A percentile compares a stretch with the other conserved stretches of the same genome.
phyloP scores from a whole-genome alignment of 2,113 vertebrate genomes.

The Herpailurus yagouaroundi region DNA sequence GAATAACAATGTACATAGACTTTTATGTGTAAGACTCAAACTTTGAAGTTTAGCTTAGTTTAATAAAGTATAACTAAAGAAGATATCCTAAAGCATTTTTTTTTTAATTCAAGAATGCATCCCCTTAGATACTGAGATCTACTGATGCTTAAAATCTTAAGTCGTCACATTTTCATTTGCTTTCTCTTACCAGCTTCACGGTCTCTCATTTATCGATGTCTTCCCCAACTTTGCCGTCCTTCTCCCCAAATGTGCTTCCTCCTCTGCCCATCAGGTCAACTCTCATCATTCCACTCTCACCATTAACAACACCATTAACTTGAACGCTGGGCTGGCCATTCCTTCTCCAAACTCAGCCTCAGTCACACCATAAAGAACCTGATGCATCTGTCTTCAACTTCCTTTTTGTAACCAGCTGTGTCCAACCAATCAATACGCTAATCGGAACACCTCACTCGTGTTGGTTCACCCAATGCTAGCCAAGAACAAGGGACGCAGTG shows the following conservation, averaged over 20 bases:
- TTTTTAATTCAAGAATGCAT: background rate
- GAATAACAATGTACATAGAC: background rate
- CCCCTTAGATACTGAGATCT: background rate
- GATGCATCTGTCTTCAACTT: background rate
- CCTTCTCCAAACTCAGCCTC: too few relatives aligned
- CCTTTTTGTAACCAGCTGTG: background rate
- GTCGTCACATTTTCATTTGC: background rate
- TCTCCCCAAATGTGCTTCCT: background rate
- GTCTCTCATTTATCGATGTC: background rate
- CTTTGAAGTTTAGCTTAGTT: background rate
- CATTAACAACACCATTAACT: background rate
- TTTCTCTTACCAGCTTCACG: background rate
- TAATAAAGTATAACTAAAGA: background rate
- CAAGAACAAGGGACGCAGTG: too few relatives aligned
- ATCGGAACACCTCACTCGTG: background rate
- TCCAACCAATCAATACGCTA: background rate
- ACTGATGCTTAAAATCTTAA: background rate
- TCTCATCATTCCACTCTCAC: too few relatives aligned
- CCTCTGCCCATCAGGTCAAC: background rate
- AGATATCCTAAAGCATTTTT: background rate
- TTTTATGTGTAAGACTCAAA: background rate
- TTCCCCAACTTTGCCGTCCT: background rate
- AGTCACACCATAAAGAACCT: background rate
- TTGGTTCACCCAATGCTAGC: background rate
- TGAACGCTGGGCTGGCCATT: background rate